These are phyloP conservation scores for Eriosoma lanigerum DNA, from an alignment of 1,140 invertebrate species.

Conservation along the genomic window DNA sequence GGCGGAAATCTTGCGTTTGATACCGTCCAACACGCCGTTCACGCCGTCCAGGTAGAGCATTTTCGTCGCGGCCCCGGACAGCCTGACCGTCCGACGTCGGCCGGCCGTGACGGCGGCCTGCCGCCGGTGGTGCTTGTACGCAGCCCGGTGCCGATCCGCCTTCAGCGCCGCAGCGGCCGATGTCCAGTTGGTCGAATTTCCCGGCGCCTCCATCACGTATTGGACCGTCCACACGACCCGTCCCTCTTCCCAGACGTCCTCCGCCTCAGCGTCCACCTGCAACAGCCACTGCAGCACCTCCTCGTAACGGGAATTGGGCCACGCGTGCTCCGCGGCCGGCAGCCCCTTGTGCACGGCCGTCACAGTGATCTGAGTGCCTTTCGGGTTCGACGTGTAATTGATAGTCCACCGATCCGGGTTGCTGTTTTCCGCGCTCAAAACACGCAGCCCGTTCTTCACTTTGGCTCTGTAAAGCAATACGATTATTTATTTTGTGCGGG, in stretches of 20 bases:
- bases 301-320: constrained; percentile 63
- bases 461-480: constrained; percentile 70
- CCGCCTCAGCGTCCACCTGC: constrained; percentile 79
- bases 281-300: constrained; percentile 89
- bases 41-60: constrained; percentile 47
- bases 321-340: background rate
- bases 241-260: constrained; percentile 75
- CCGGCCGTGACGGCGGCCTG: constrained; percentile 32
- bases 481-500: too few relatives aligned
- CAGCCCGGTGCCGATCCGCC: constrained; percentile 56
- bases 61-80: constrained; percentile 55
- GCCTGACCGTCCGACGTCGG: constrained; percentile 14
- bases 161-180: constrained; percentile 9
- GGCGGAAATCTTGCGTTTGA: constrained; percentile 69
- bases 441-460: constrained; percentile 79
- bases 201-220: constrained; percentile 59
- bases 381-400: constrained; percentile 77
- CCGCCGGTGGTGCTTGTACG: constrained; percentile 45
- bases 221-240: constrained; percentile 78
- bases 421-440: constrained; percentile 77
- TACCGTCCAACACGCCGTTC: constrained; percentile 38
- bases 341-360: constrained; percentile 70
- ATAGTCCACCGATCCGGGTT: constrained; percentile 77
- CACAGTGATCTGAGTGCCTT: constrained; percentile 81
- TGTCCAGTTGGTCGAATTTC: constrained; percentile 46